These are phyloP conservation scores for Trididemnum clinides DNA, from an alignment of 23 tunicate genomes.

Conservation along the genomic window DNA sequence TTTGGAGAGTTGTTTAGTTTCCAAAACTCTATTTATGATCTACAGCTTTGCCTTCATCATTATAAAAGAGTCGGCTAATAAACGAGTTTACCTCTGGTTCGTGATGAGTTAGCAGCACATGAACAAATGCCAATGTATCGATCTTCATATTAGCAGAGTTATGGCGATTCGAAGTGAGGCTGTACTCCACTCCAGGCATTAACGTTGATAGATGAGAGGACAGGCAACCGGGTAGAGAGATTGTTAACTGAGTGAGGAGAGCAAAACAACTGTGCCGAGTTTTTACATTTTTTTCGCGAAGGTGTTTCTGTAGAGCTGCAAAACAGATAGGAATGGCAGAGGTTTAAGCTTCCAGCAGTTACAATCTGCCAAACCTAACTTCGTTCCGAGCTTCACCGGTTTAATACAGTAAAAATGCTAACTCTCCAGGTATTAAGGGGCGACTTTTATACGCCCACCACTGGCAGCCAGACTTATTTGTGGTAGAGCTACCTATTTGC, in stretches of 20 bases:
- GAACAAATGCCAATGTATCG: conserved; percentile 75
- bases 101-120: conserved; percentile 72
- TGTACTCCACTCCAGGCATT: conserved; percentile 77
- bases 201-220: conserved; percentile 61
- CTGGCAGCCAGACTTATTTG: too few species aligned
- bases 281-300: conserved; percentile 70
- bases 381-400: too few species aligned
- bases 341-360: background rate
- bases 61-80: too few species aligned
- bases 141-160: conserved; percentile 94
- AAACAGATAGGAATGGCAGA: background rate
- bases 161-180: conserved; percentile 60
- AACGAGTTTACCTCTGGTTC: conserved; percentile 64
- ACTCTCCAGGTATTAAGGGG: too few species aligned
- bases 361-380: too few species aligned
- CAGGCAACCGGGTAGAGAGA: conserved; percentile 89
- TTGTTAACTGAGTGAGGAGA: conserved; percentile 69
- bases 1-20: too few species aligned
- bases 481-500: too few species aligned
- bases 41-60: too few species aligned
- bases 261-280: conserved; percentile 90
- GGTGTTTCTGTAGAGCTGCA: conserved; percentile 78
- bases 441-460: too few species aligned
- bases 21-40: too few species aligned
- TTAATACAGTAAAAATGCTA: too few species aligned